Percentiles rank a stretch among this genome's conserved stretches.
Evolutionary conservation across 2,113 vertebrate species (phyloP).

Genomic region (Oreocharis arfaki): DNA sequence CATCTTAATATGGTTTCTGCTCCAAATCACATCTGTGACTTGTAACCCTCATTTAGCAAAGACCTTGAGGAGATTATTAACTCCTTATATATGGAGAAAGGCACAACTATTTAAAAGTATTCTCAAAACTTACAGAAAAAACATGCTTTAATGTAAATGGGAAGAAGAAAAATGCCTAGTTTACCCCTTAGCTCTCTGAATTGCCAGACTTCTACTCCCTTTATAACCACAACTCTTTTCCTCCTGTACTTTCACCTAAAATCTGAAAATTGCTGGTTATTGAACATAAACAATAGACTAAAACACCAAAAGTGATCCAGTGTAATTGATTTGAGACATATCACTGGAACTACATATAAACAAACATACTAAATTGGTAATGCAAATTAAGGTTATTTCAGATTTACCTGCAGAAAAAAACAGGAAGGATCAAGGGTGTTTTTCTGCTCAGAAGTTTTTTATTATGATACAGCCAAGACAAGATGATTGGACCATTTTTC

Average conservation of each 20-base stretch:
- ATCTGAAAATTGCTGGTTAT: background rate
- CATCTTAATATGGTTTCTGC: background rate
- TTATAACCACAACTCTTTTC: background rate
- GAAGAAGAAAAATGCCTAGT: background rate
- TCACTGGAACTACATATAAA: background rate
- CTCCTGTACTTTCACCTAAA: background rate
- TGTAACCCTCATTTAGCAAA: background rate
- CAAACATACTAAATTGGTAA: background rate
- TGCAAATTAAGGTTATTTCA: background rate
- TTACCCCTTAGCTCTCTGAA: background rate
- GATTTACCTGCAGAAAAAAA: background rate
- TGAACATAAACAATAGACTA: background rate
- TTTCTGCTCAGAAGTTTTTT: background rate
- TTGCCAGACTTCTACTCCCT: background rate
- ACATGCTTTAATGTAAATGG: background rate
- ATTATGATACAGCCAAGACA: background rate
- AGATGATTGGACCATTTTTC: background rate
- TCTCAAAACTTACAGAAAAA: background rate
- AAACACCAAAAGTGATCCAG: background rate
- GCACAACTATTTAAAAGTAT: background rate
- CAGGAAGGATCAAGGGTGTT: fast-evolving
- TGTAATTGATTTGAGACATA: background rate
- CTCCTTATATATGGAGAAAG: background rate
- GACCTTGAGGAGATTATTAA: background rate
- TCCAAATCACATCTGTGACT: background rate